Evolutionary conservation across 1,140 invertebrate species (phyloP).

Genomic region (Pseudomyrmex gracilis): DNA sequence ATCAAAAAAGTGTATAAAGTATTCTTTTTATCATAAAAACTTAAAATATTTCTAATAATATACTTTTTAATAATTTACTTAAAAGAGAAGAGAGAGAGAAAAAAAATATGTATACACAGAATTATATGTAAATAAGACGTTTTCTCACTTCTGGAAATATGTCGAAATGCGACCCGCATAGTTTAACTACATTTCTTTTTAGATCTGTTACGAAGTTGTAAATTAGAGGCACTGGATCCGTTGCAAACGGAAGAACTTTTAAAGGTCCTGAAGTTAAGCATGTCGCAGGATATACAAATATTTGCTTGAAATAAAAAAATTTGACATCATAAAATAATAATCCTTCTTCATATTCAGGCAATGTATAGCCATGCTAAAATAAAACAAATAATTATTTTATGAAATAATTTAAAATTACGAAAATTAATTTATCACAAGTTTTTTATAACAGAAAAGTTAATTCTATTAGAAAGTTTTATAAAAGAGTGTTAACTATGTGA

Average conservation of each 20-base stretch:
- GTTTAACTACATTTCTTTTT: constrained; percentile 39
- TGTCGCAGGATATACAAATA: constrained; percentile 74
- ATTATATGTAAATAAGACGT: constrained; percentile 10
- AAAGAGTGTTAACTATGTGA: neutral
- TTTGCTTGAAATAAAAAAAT: constrained; percentile 64
- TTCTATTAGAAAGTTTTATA: too few relatives aligned
- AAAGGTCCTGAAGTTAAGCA: constrained; percentile 67
- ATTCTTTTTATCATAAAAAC: too few relatives aligned
- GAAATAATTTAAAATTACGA: neutral
- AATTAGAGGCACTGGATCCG: constrained; percentile 55
- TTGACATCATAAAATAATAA: constrained; percentile 76
- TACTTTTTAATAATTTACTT: neutral
- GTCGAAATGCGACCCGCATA: constrained; percentile 70
- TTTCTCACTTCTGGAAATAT: constrained; percentile 42
- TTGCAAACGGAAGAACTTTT: constrained; percentile 53
- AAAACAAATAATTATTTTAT: neutral
- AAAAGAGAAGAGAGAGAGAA: neutral
- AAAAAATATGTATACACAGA: neutral
- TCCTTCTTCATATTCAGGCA: constrained; percentile 75
- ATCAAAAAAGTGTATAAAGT: neutral
- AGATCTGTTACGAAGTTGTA: constrained; percentile 68
- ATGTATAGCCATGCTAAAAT: constrained; percentile 80
- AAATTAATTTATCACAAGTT: neutral
- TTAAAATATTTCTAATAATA: too few relatives aligned
- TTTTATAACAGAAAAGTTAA: too few relatives aligned